These are phyloP conservation scores for Entomobrya multifasciata DNA, from an alignment of 2,888 invertebrate genomes.

Conservation along the genomic window DNA sequence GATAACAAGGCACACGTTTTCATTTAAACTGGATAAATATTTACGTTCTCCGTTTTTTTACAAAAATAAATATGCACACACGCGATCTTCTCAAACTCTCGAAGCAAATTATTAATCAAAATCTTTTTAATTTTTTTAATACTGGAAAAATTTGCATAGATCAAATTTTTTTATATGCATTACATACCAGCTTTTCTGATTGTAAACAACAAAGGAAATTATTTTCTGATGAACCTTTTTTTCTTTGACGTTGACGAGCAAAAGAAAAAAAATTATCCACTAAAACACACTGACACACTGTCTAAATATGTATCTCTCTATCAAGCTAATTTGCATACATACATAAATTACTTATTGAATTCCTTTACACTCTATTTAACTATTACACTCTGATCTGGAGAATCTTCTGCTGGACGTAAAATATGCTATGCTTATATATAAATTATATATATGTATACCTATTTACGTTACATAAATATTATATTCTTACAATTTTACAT, in stretches of 20 bases:
- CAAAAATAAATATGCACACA: too few relatives aligned
- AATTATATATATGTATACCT: not conserved
- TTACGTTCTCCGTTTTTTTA: too few relatives aligned
- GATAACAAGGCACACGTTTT: too few relatives aligned
- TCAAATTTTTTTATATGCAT: too few relatives aligned
- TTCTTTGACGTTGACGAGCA: not conserved
- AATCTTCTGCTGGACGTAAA: not conserved
- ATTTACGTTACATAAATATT: constrained; percentile 1
- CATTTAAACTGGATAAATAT: constrained; percentile 27
- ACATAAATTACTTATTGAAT: constrained; percentile 25
- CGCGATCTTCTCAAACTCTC: too few relatives aligned
- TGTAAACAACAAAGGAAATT: not conserved
- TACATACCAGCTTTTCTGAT: not conserved
- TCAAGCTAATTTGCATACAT: not conserved
- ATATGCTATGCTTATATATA: not conserved
- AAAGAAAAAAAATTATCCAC: not conserved
- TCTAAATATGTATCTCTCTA: too few relatives aligned
- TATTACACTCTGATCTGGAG: too few relatives aligned
- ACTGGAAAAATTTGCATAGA: not conserved
- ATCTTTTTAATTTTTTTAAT: not conserved
- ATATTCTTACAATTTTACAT: constrained; percentile 29
- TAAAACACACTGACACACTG: constrained; percentile 21
- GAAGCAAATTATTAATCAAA: too few relatives aligned
- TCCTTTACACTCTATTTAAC: too few relatives aligned
- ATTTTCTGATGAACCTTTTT: not conserved